These are phyloP conservation scores for Nasonia oneida DNA, from an alignment of 2,888 invertebrate genomes.

Conservation along the genomic window DNA sequence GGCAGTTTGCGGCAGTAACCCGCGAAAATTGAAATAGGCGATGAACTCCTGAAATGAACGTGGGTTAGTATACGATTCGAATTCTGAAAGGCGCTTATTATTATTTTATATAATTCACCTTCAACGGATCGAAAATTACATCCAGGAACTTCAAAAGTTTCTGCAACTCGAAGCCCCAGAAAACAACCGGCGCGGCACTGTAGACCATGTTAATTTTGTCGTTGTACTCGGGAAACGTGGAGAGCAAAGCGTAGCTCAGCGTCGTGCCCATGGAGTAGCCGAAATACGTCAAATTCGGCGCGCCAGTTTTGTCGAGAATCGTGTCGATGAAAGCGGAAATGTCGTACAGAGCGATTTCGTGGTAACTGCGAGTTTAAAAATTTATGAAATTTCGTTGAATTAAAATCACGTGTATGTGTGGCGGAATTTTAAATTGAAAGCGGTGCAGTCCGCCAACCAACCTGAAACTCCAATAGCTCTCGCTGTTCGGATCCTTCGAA, in stretches of 20 bases:
- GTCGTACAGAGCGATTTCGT: constrained; percentile 92
- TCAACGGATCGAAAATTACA: background rate
- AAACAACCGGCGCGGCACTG: constrained; percentile 44
- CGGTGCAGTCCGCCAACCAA: background rate
- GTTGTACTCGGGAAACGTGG: constrained; percentile 86
- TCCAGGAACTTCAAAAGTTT: constrained; percentile 13
- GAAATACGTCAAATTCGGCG: constrained; percentile 83
- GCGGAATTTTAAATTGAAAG: background rate
- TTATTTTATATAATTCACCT: constrained; percentile 17
- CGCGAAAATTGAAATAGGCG: constrained; percentile 19
- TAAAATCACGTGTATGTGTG: background rate
- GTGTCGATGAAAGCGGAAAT: constrained; percentile 91
- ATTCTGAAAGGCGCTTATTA: background rate
- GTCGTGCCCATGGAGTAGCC: constrained; percentile 97
- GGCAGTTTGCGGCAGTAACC: constrained; percentile 40
- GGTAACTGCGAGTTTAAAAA: constrained; percentile 83
- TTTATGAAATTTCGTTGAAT: background rate
- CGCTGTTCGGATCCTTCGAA: background rate
- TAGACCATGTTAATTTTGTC: constrained; percentile 82
- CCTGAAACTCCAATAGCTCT: constrained; percentile 54
- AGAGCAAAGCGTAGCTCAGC: constrained; percentile 85
- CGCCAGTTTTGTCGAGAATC: constrained; percentile 81
- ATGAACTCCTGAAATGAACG: constrained; percentile 31
- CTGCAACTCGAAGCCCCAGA: constrained; percentile 34
- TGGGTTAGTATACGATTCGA: background rate